Evolutionary conservation across 2,113 vertebrate species (phyloP).

Genomic region (Nettapus auritus): DNA sequence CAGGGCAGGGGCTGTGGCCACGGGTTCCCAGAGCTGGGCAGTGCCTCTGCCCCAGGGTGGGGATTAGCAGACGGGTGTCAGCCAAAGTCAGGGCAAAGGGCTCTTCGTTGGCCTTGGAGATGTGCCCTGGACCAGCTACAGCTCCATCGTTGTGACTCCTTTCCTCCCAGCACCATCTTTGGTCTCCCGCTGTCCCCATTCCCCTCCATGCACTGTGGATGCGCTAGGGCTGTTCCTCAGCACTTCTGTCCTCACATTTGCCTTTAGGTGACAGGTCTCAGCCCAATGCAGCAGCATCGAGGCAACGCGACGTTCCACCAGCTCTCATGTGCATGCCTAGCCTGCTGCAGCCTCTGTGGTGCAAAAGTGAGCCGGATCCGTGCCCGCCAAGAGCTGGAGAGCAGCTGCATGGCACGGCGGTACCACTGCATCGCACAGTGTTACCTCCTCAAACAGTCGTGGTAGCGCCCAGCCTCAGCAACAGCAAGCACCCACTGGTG

Average conservation of each 20-base stretch:
- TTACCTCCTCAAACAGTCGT: background rate
- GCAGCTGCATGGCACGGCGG: accelerated
- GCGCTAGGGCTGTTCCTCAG: background rate
- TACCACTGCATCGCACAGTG: background rate
- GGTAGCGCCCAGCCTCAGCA: background rate
- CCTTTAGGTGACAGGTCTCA: accelerated
- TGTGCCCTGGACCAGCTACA: background rate
- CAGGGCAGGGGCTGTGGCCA: background rate
- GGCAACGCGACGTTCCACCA: accelerated
- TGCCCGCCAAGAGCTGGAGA: background rate
- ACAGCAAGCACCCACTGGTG: accelerated
- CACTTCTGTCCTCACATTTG: background rate
- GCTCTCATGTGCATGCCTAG: background rate
- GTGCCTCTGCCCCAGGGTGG: background rate
- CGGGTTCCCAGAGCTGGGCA: background rate
- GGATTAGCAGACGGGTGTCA: background rate
- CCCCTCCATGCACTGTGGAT: background rate
- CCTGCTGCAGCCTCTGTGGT: background rate
- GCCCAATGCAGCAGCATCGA: background rate
- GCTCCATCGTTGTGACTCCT: background rate
- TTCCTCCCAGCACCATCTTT: background rate
- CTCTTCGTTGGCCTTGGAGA: background rate
- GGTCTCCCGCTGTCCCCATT: background rate
- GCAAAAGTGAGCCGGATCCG: accelerated
- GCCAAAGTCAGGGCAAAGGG: background rate